Evolutionary conservation across 2,888 invertebrate genomes (phyloP), one percentile per base, ranked within the genome.

Genomic region (Corythucha ciliata): DNA sequence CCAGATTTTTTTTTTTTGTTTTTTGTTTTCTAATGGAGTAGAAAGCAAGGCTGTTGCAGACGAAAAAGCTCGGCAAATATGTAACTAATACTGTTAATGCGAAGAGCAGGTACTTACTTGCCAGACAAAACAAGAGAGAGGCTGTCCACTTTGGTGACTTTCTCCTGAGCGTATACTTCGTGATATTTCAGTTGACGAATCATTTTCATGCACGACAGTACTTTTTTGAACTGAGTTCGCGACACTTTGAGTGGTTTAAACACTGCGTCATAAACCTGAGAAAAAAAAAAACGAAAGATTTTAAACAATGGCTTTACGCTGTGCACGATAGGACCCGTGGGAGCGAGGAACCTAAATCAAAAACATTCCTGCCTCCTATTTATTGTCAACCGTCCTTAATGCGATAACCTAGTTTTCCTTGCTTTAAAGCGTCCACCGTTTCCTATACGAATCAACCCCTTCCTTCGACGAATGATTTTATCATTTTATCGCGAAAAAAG

Each of bases 161-260:
- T 87, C 71, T 90, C 90, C 67, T 85, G 80, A 53, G 88, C 88
- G 70, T 89, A 90, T 55, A 84, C 78, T 69, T 86, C 87, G 67
- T 87, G 86, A 67, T 83, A 82, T 70, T 85, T 85, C 53, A 88
- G 76, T 58, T 82, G 78, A 37, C 83, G 74, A 63, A 87, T 81
- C 65, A 81, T 76, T 66, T 83, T 79, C 79, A 88, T 88, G 68
- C 86, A 84, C 69, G 78, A 78, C 59, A 87, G 74, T 63, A 89
- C 80, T 64, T 81, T 79, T 55, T 80, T 78, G 70, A 90, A 90
- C 72, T 88, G 87, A 60, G 80, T 77, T 49, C 88, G 73, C 25
- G 83, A 81, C 57, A 90, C 86, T 57, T 81, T 77, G 53, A 90
- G 74, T 24, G 90, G 89, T 67, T 81, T 80, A 71, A 90, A 90